These are phyloP conservation scores for Brachionus asplanchnoidis DNA, from an alignment of 1,140 invertebrate genomes.

Conservation along the genomic window DNA sequence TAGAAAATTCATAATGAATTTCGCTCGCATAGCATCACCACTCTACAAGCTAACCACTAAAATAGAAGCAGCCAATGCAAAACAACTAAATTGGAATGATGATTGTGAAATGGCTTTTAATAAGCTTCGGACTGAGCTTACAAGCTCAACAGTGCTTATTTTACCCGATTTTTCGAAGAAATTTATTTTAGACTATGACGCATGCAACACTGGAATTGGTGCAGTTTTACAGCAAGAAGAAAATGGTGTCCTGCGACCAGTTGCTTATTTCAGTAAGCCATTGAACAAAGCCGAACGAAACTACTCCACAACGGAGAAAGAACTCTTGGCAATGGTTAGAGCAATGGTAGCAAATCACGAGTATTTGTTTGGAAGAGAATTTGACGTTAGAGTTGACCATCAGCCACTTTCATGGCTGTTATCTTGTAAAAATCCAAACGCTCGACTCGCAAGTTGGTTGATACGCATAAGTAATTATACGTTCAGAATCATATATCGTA, in stretches of 20 bases:
- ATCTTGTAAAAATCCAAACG: constrained; percentile 42
- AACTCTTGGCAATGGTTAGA: constrained; percentile 53
- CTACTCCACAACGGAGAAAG: constrained; percentile 52
- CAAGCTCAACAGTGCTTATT: no score
- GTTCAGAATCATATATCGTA: background rate
- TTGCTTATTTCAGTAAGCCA: background rate
- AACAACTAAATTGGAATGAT: constrained; percentile 25
- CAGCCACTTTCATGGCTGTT: constrained; percentile 55
- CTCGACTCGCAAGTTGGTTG: background rate
- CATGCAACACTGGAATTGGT: constrained; percentile 41
- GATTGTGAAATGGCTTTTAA: constrained; percentile 43
- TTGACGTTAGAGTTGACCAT: constrained; percentile 59
- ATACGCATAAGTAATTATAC: background rate
- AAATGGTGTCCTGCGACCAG: background rate
- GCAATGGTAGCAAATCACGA: constrained; percentile 53
- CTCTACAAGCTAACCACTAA: constrained; percentile 43
- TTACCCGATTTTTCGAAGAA: constrained; percentile 1
- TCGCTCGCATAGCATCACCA: constrained; percentile 36
- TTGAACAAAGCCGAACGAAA: background rate
- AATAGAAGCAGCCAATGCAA: constrained; percentile 26
- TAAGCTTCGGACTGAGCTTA: constrained; percentile 31
- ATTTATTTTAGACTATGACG: constrained; percentile 44
- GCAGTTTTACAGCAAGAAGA: constrained; percentile 43
- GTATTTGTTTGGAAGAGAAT: constrained; percentile 55
- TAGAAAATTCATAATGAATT: constrained; percentile 43